phyloP scores from a whole-genome alignment of 1,140 invertebrate genomes.

The Formica exsecta region DNA sequence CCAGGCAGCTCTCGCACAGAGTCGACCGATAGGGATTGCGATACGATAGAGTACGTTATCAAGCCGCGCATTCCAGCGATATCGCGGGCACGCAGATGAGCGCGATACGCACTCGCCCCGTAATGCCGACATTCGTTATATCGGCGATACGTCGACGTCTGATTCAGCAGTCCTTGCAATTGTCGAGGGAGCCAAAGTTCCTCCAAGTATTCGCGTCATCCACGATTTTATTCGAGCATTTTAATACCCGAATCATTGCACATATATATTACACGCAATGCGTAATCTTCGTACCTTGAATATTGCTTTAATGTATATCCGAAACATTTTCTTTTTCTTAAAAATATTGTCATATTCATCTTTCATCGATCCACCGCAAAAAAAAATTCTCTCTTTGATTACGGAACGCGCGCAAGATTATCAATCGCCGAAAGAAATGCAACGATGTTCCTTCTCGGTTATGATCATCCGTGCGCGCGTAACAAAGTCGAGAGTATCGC shows the following conservation, averaged over 20 bases:
- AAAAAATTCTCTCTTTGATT: not conserved
- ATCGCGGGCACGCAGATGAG: constrained; percentile 75
- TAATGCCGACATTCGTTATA: constrained; percentile 57
- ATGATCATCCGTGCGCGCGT: not conserved
- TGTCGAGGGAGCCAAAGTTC: not conserved
- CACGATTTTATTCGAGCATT: no score
- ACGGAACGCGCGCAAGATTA: no score
- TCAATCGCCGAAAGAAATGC: not conserved
- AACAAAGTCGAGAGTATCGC: constrained; percentile 20
- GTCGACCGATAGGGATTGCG: constrained; percentile 78
- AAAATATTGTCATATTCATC: not conserved
- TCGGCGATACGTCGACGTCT: constrained; percentile 10
- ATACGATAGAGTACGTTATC: constrained; percentile 79
- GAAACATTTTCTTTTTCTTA: not conserved
- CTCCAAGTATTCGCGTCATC: not conserved
- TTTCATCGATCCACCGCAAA: not conserved
- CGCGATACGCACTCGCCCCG: constrained; percentile 58
- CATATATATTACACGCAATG: not conserved
- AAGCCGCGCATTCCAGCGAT: constrained; percentile 78
- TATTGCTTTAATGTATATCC: no score
- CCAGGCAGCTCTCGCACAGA: constrained; percentile 31
- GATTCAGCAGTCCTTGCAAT: not conserved
- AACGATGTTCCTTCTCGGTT: not conserved
- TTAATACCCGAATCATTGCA: no score
- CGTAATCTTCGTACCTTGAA: no score